Evolutionary conservation across 2,888 invertebrate species (phyloP).

Genomic region (Oscheius onirici): DNA sequence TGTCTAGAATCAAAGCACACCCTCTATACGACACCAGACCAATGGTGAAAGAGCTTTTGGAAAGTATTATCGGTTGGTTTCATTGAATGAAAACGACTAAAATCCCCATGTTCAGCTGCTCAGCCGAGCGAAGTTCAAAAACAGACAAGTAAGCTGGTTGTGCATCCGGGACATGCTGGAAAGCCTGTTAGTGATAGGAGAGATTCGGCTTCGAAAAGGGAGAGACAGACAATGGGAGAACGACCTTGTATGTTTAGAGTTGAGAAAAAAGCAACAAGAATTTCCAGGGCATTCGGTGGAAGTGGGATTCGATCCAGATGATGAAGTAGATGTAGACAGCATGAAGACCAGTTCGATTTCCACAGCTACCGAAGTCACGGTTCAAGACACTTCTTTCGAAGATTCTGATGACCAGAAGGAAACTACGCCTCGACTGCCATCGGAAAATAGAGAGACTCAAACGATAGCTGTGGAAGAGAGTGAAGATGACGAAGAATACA

Average conservation of each 20-base stretch:
- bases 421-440: conserved; percentile 11
- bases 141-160: conserved; percentile 64
- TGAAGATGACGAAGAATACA: conserved; percentile 66
- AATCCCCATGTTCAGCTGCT: conserved; percentile 54
- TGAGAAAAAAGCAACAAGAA: conserved; percentile 24
- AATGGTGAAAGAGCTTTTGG: conserved; percentile 66
- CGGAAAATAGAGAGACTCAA: conserved; percentile 20
- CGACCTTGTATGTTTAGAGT: conserved; percentile 28
- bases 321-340: conserved; percentile 51
- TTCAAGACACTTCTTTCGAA: conserved; percentile 54
- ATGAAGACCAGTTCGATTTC: conserved; percentile 48
- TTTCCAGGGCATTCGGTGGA: conserved; percentile 60
- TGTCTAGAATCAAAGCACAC: conserved; percentile 68
- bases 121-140: conserved; percentile 65
- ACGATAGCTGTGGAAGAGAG: conserved; percentile 50
- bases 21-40: conserved; percentile 68
- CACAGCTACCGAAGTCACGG: conserved; percentile 56
- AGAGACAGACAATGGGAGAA: conserved; percentile 34
- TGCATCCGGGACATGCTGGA: conserved; percentile 35
- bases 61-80: conserved; percentile 42
- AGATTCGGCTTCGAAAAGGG: conserved; percentile 7
- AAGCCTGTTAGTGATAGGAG: background rate
- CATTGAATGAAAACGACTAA: background rate
- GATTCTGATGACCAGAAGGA: conserved; percentile 43
- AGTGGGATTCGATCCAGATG: conserved; percentile 66